Conservation (phyloP, 1,140 invertebrate genomes). For the Bombyx mandarina region DNA sequence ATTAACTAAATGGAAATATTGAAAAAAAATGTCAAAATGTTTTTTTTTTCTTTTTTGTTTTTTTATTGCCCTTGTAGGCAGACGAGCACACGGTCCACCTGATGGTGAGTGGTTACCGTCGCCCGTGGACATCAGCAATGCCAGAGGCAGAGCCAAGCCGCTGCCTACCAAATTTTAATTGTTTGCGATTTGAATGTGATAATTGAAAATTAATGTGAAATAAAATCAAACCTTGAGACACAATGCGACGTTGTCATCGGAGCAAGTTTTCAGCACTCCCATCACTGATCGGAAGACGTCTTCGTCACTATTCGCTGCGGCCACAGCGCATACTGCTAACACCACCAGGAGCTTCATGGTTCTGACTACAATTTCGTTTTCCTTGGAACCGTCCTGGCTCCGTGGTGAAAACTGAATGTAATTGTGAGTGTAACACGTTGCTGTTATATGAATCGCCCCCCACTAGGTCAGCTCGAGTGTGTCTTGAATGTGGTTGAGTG, state of each 20-base stretch:
- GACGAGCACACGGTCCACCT: no score
- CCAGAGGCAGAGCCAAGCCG: no score
- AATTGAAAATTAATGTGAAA: neutral
- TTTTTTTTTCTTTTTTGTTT: no score
- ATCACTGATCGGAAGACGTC: conserved; percentile 74
- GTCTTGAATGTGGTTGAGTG: conserved; percentile 25
- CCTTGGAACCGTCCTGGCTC: conserved; percentile 20
- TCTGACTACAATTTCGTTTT: conserved; percentile 11
- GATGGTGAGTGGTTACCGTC: no score
- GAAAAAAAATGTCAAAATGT: no score
- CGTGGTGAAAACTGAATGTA: conserved; percentile 41
- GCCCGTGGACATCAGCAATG: no score
- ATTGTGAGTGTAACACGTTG: conserved; percentile 24
- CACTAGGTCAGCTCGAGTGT: conserved; percentile 22
- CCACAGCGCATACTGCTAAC: conserved; percentile 68
- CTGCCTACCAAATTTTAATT: no score
- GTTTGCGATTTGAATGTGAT: neutral
- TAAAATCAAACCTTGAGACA: conserved; percentile 77
- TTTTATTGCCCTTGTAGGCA: no score
- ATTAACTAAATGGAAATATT: no score
- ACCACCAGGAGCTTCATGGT: conserved; percentile 72
- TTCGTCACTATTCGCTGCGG: conserved; percentile 59
- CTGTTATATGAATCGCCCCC: conserved; percentile 53
- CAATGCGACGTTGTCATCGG: conserved; percentile 77
- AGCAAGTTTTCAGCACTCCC: conserved; percentile 77